Evolutionary conservation across 2,113 vertebrate genomes (phyloP).

Genomic region (Chionis minor): DNA sequence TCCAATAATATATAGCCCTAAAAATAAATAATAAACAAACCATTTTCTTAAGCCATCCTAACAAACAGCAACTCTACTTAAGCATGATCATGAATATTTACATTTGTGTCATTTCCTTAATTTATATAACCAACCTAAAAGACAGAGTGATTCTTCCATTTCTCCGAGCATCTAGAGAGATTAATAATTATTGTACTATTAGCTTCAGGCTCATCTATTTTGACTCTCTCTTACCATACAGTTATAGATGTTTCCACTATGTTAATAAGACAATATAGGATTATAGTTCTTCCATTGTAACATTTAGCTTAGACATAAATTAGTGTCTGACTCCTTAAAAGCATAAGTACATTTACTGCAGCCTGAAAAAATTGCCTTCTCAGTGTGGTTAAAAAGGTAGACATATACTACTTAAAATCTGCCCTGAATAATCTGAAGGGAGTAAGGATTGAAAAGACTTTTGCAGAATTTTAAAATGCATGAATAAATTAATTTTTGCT

Average conservation of each 20-base stretch:
- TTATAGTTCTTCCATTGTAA: background rate
- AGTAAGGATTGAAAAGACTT: fast-evolving
- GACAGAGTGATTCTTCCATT: background rate
- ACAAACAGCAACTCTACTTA: background rate
- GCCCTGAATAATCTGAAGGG: background rate
- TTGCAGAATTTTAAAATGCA: background rate
- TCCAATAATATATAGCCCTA: background rate
- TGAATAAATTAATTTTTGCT: background rate
- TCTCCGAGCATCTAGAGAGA: background rate
- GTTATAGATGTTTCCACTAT: background rate
- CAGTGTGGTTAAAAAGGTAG: background rate
- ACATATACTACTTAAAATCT: background rate
- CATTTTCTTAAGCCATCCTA: background rate
- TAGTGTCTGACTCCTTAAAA: background rate
- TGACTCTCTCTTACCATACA: background rate
- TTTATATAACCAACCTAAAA: background rate
- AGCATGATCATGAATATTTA: background rate
- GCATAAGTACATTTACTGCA: background rate
- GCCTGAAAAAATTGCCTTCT: background rate
- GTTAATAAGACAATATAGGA: background rate
- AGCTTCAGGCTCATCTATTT: background rate
- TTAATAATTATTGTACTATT: background rate
- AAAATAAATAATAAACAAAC: background rate
- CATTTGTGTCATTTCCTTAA: background rate
- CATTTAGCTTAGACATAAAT: background rate